These are phyloP conservation scores for Fabriciana adippe DNA, from an alignment of 2,888 invertebrate genomes.

Conservation along the genomic window DNA sequence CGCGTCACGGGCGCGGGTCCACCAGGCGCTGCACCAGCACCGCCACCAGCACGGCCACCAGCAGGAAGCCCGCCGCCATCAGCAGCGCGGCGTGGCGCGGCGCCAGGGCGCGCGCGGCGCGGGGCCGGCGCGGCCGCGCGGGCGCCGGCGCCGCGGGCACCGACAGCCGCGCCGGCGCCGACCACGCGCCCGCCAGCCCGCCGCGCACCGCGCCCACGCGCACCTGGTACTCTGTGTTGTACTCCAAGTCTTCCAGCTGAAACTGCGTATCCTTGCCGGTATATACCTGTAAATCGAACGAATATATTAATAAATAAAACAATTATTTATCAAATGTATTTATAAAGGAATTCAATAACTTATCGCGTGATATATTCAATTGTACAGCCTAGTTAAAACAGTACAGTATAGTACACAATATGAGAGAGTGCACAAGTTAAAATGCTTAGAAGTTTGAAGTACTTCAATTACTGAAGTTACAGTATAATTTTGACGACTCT, in stretches of 20 bases:
- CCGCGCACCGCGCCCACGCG: slow-evolving; percentile 90
- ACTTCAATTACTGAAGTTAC: no score
- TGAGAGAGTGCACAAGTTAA: no score
- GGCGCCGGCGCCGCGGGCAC: slow-evolving; percentile 73
- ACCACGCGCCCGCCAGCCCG: slow-evolving; percentile 87
- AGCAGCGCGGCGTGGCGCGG: slow-evolving; percentile 83
- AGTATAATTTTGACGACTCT: no score
- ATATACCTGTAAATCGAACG: slow-evolving; percentile 82
- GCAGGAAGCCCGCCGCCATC: slow-evolving; percentile 82
- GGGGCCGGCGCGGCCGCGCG: slow-evolving; percentile 84
- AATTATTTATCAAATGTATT: neutral
- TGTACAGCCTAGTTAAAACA: no score
- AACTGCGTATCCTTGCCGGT: slow-evolving; percentile 84
- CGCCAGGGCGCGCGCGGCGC: slow-evolving; percentile 80
- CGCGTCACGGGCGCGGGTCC: slow-evolving; percentile 75
- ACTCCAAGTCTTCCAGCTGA: slow-evolving; percentile 86
- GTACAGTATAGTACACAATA: no score
- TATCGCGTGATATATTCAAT: no score
- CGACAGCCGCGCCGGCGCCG: slow-evolving; percentile 83
- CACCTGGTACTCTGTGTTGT: slow-evolving; percentile 88
- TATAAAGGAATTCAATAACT: neutral
- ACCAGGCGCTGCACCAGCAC: slow-evolving; percentile 82
- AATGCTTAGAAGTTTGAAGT: no score
- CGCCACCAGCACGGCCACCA: slow-evolving; percentile 84
- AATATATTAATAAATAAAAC: neutral